Evolutionary conservation across 2,797 vertebrate species (phyloP).

Genomic region (Mustela erminea): DNA sequence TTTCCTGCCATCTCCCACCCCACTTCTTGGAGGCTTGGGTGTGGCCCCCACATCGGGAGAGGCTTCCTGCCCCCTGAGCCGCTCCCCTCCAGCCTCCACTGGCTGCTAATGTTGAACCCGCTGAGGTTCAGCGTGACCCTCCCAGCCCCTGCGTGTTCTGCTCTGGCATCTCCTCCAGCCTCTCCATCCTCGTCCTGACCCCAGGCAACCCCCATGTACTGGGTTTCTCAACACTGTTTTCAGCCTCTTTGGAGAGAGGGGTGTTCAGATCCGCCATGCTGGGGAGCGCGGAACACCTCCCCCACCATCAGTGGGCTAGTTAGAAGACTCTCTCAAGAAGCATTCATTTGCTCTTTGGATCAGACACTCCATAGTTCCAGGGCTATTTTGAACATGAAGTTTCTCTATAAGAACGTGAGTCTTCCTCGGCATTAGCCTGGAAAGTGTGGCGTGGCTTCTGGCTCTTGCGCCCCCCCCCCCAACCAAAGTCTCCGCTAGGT

Average conservation of each 20-base stretch:
- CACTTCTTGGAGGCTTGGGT: rapidly evolving
- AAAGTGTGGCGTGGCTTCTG: rapidly evolving
- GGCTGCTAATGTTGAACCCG: rapidly evolving
- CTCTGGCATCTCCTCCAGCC: not conserved
- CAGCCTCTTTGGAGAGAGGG: not conserved
- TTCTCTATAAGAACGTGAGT: too few relatives aligned
- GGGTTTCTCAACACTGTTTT: not conserved
- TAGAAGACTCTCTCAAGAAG: rapidly evolving
- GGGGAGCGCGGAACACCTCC: rapidly evolving
- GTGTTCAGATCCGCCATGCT: too few relatives aligned
- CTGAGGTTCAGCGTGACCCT: rapidly evolving
- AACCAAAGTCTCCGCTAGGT: rapidly evolving
- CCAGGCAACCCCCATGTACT: not conserved
- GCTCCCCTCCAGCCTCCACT: rapidly evolving
- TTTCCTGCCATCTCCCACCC: rapidly evolving
- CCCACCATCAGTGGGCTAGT: rapidly evolving
- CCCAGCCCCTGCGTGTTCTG: rapidly evolving
- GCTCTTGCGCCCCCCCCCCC: not conserved
- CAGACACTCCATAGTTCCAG: rapidly evolving
- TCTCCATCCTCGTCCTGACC: not conserved
- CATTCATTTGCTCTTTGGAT: not conserved
- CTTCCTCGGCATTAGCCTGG: rapidly evolving
- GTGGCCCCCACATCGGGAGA: rapidly evolving
- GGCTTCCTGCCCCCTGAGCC: rapidly evolving
- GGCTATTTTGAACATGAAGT: rapidly evolving